phyloP scores from a whole-genome alignment of 2,113 vertebrate species.

The Potamarius usumacintae region DNA sequence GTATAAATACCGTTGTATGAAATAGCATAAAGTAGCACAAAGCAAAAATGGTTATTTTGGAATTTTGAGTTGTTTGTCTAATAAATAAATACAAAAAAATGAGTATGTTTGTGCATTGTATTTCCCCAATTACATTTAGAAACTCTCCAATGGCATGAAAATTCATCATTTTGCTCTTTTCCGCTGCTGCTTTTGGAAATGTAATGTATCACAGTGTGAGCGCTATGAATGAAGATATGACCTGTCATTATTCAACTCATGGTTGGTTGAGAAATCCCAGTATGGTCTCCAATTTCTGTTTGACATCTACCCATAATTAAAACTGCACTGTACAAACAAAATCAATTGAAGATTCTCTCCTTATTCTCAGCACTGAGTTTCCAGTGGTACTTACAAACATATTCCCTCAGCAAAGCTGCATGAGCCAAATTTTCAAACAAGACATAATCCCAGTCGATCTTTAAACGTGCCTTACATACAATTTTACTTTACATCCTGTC shows the following conservation, averaged over 20 bases:
- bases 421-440: background rate
- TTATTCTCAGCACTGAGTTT: background rate
- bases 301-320: background rate
- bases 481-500: background rate
- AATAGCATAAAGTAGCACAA: background rate
- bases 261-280: background rate
- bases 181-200: background rate
- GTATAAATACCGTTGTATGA: background rate
- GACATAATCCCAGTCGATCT: background rate
- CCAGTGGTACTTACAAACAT: background rate
- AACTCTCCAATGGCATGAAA: background rate
- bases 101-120: background rate
- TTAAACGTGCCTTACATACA: background rate
- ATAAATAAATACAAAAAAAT: background rate
- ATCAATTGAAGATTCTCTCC: background rate
- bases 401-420: background rate
- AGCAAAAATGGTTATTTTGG: background rate
- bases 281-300: background rate
- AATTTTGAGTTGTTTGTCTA: background rate
- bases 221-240: background rate
- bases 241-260: background rate
- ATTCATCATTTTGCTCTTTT: background rate
- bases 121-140: background rate
- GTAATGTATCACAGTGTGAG: background rate
- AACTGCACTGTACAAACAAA: background rate